Base-by-base conservation (phyloP, 2,797 vertebrate genomes). In the Odontamblyopus rebecca region DNA sequence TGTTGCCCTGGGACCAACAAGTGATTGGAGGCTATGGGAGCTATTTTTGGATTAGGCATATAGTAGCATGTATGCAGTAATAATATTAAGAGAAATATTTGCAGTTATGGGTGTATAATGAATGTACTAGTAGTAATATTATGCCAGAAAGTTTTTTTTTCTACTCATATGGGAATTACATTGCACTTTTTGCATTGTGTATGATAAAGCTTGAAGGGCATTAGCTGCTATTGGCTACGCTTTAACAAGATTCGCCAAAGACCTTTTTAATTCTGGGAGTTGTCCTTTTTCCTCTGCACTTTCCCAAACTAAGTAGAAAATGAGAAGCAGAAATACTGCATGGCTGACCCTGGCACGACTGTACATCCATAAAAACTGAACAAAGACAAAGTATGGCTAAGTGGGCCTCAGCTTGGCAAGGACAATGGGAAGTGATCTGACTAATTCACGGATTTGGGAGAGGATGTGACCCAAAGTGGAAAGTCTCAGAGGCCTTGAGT, bases 381-480 rank as follows among this genome's bases (percentile, higher is more conserved):
- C 81, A 86, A 72, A 82, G 73, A 80, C 57, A 51, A 70, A 62
- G 69, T 72, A 70, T 69, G 56, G 84, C 84, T 78, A 79, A 88
- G 59, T 73, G 77, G 82, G 71, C 81, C 76, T 54, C 78, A 71
- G 84, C 85, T 85, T 88, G 90, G 88, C 89, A 87, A 71, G 82
- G 84, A 87, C 84, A 87, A 87, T 77, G 80, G 91, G 90, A 92
- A 91, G 89, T 84, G 86, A 93, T 86, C 88, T 85, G 86, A 90
- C 85, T 91, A 84, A 90, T 89, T 84, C 85, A 70, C 64, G n/a
- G 85, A 88, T 88, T 85, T 82, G 78, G 83, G 73, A 73, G 75
- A 92, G 90, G 92, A 94, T 93, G 91, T 89, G 86, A 91, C 90
- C 91, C 61, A 71, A 73, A 64, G 82, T 89, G 91, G 91, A 92